phyloP scores from a whole-genome alignment of 2,113 vertebrate genomes.

The Zootoca vivipara region DNA sequence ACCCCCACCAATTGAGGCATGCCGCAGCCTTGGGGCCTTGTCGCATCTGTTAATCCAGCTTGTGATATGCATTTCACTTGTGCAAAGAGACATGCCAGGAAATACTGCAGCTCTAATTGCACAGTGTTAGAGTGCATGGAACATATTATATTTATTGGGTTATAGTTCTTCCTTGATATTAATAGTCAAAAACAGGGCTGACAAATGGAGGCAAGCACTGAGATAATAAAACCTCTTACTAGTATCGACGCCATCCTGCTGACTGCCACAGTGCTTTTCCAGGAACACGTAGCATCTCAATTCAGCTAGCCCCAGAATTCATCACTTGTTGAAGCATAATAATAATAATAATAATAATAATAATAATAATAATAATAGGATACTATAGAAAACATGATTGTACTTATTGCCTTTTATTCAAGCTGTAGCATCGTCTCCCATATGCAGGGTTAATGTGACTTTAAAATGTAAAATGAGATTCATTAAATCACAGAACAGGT shows the following conservation, averaged over 20 bases:
- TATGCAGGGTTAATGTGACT: background rate
- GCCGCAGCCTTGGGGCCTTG: constrained; percentile 36
- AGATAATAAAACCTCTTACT: constrained; percentile 12
- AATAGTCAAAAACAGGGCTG: background rate
- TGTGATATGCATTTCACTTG: constrained; percentile 59
- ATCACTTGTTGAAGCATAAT: background rate
- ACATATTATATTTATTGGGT: constrained; percentile 7
- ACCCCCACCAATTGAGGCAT: constrained; percentile 31
- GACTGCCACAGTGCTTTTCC: constrained; percentile 21
- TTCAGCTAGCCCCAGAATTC: background rate
- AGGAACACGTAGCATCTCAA: background rate
- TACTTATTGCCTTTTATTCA: background rate
- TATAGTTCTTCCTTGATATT: constrained; percentile 25
- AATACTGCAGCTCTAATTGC: background rate
- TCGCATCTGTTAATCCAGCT: constrained; percentile 46
- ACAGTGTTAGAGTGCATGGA: background rate
- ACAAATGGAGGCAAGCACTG: constrained; percentile 16
- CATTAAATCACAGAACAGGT: too few relatives aligned
- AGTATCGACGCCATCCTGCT: constrained; percentile 23
- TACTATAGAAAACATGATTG: constrained; percentile 1
- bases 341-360: too few relatives aligned
- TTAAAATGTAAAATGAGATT: too few relatives aligned
- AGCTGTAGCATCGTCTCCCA: background rate
- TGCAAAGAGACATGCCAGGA: background rate
- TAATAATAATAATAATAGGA: background rate